Conservation (phyloP, 2,797 vertebrate genomes). For the Lepidocolaptes lacrymiger region DNA sequence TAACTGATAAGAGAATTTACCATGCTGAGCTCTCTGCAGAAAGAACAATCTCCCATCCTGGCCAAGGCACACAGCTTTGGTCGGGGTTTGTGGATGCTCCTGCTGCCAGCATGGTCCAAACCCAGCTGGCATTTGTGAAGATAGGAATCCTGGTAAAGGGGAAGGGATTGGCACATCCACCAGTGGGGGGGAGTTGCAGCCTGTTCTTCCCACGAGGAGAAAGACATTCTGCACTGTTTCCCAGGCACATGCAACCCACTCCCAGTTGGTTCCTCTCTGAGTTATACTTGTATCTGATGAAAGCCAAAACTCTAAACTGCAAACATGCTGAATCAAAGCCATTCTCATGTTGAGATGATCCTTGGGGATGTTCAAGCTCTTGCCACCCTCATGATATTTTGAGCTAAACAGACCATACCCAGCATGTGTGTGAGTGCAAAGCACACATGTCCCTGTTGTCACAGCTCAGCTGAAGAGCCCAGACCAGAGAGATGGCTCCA, state of each 20-base stretch:
- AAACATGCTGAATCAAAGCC: background rate
- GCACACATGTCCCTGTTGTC: background rate
- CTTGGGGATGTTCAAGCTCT: background rate
- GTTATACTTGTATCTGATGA: background rate
- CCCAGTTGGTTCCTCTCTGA: background rate
- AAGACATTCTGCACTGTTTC: background rate
- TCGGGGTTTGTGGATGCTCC: background rate
- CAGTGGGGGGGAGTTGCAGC: accelerated
- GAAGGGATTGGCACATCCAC: background rate
- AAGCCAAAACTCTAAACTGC: background rate
- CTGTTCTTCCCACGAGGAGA: background rate
- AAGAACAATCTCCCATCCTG: background rate
- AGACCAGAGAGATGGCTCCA: background rate
- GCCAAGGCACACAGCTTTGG: background rate
- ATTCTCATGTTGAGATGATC: background rate
- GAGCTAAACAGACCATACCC: background rate
- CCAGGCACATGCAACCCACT: background rate
- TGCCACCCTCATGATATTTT: accelerated
- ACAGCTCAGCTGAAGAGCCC: background rate
- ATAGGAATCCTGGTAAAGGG: background rate
- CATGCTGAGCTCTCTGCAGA: background rate
- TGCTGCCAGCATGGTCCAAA: background rate
- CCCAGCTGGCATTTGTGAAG: background rate
- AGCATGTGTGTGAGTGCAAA: background rate
- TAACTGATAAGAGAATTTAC: background rate